phyloP scores from a whole-genome alignment of 2,797 vertebrate species.

The Sphenopsis melanotis region DNA sequence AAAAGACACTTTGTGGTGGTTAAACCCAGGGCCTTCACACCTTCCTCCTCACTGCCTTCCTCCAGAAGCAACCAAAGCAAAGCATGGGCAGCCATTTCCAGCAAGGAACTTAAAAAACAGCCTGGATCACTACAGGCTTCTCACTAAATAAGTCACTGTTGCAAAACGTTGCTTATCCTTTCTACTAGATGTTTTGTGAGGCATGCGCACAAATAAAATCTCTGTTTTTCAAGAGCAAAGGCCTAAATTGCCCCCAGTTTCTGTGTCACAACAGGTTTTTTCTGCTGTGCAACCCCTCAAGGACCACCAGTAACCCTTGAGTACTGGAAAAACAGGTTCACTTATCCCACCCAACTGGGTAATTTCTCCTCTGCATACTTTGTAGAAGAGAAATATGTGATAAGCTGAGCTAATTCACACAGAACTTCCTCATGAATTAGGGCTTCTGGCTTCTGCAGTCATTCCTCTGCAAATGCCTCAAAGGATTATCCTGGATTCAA shows the following conservation, averaged over 20 bases:
- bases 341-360: background rate
- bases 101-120: background rate
- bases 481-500: slow-evolving; percentile 58
- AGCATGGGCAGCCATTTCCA: background rate
- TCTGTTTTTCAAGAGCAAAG: background rate
- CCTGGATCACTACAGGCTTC: background rate
- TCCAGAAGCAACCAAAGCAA: background rate
- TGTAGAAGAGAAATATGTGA: slow-evolving; percentile 27
- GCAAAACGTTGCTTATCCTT: background rate
- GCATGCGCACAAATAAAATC: background rate
- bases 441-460: slow-evolving; percentile 7
- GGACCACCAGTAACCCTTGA: background rate
- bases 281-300: background rate
- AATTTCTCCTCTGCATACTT: slow-evolving; percentile 4
- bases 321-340: slow-evolving; percentile 9
- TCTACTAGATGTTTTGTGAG: background rate
- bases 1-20: background rate
- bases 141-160: background rate
- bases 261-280: background rate
- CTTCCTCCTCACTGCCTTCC: background rate
- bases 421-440: background rate
- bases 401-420: background rate
- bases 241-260: background rate
- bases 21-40: background rate
- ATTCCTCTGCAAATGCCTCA: slow-evolving; percentile 59